Evolutionary conservation across 2,888 invertebrate species (phyloP).

Genomic region (Phragmatobia fuliginosa): DNA sequence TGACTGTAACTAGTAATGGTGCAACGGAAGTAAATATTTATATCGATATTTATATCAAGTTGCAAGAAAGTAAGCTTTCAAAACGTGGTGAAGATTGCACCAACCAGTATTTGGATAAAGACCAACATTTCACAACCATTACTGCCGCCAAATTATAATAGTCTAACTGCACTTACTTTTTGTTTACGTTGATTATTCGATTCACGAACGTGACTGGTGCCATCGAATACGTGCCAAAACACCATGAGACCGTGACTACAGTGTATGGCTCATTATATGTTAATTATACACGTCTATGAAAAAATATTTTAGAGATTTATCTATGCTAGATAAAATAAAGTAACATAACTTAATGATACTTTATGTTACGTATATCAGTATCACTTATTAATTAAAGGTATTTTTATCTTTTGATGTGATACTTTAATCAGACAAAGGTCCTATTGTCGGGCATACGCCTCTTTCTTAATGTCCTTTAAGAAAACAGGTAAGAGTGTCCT

Average conservation of each 20-base stretch:
- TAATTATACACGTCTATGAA: background rate
- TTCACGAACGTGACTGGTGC: slow-evolving; percentile 38
- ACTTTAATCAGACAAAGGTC: background rate
- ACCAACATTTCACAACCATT: background rate
- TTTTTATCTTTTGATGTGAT: background rate
- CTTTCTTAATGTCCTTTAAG: background rate
- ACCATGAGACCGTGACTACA: slow-evolving; percentile 9
- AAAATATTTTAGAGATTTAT: background rate
- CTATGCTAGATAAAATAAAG: background rate
- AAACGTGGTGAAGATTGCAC: background rate
- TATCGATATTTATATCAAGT: background rate
- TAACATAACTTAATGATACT: background rate
- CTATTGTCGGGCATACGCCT: background rate
- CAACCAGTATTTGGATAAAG: background rate
- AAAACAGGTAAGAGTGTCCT: background rate
- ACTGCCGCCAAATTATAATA: background rate
- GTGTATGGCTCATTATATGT: background rate
- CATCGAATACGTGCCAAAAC: slow-evolving; percentile 19
- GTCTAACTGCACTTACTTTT: slow-evolving; percentile 23
- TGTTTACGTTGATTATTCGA: slow-evolving; percentile 32
- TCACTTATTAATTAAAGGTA: background rate
- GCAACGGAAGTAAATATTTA: background rate
- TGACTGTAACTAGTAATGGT: background rate
- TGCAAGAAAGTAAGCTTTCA: background rate
- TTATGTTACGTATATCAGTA: background rate